Evolutionary conservation across 2,797 vertebrate genomes (phyloP), one percentile per base, ranked within the genome.

Genomic region (Novumbra hubbsi): DNA sequence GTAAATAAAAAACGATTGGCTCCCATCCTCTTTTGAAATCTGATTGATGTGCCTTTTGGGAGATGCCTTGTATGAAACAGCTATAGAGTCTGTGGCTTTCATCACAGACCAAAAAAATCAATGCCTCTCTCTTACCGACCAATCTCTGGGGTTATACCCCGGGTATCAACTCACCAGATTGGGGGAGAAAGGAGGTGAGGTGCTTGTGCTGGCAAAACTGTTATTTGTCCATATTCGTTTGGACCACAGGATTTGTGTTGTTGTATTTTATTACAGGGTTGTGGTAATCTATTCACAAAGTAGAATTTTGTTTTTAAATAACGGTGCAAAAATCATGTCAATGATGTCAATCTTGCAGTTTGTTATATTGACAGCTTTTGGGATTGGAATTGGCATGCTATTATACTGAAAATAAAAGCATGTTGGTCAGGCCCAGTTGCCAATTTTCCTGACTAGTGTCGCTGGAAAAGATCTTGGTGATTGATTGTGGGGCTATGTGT

Each of bases 31-130:
- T 85, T 90, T 91, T 87, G 89, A 92, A 90, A 92, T 87, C 85
- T 87, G 88, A 93, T 90, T 90, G 91, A 94, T 92, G 92, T 88
- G 88, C 89, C 91, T 92, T 90, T 91, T 88, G 91, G 90, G 92
- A 60, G 55, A 92, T 83, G 81, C 75, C 83, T 85, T 84, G 82
- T 87, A 88, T 84, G 88, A 90, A 88, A 88, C 88, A 89, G 88
- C 88, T 75, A 90, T 87, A 86, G 88, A 91, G 88, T 86, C 87
- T 87, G 86, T 88, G 88, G 91, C 88, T 92, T 93, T 91, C 90
- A 92, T 90, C 86, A 80, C 83, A 77, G 90, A 90, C 86, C 81
- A 72, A 90, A 92, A 92, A 79, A 92, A 93, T 87, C 73, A 76
- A 72, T 78, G 83, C 79, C 83, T 87, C 50, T 74, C 85, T 74